These are phyloP conservation scores for Haliclona indistincta DNA, from an alignment of 37 sponge, comb jelly and placozoan species.

Conservation along the genomic window DNA sequence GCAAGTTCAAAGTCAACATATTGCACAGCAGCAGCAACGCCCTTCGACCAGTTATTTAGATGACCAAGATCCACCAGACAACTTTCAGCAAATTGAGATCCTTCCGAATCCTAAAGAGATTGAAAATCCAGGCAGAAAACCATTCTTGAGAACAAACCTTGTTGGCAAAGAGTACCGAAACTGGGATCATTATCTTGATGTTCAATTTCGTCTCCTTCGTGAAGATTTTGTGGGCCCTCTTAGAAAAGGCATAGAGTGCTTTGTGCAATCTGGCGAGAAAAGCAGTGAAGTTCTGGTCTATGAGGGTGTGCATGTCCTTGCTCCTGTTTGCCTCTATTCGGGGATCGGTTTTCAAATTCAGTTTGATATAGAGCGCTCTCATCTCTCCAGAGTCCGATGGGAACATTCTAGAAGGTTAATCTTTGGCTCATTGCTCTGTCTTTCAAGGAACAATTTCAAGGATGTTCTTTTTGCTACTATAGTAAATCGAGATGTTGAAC, in stretches of 20 bases:
- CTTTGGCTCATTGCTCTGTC: slow-evolving; percentile 84
- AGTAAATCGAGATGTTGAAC: slow-evolving; percentile 47
- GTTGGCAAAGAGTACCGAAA: slow-evolving; percentile 43
- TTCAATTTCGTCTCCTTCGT: slow-evolving; percentile 80
- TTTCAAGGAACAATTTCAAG: slow-evolving; percentile 63
- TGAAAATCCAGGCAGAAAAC: neutral
- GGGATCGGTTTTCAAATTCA: slow-evolving; percentile 63
- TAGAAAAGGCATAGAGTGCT: slow-evolving; percentile 56
- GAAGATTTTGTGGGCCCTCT: slow-evolving; percentile 89
- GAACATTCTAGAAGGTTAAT: slow-evolving; percentile 78
- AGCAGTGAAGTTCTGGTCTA: slow-evolving; percentile 55
- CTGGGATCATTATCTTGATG: slow-evolving; percentile 78
- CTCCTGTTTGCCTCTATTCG: slow-evolving; percentile 61
- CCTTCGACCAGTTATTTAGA: neutral
- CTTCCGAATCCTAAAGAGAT: slow-evolving; percentile 46
- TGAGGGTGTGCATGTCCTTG: slow-evolving; percentile 37
- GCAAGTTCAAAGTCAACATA: neutral
- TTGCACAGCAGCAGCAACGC: neutral
- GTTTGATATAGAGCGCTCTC: slow-evolving; percentile 43
- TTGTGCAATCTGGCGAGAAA: neutral
- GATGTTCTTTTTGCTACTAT: slow-evolving; percentile 66
- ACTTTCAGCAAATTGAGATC: slow-evolving; percentile 22
- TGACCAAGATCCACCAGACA: slow-evolving; percentile 30
- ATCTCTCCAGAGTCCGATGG: slow-evolving; percentile 66
- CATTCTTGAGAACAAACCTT: slow-evolving; percentile 53